These are phyloP conservation scores for Picus viridis DNA, from an alignment of 2,797 vertebrate genomes.

Conservation along the genomic window DNA sequence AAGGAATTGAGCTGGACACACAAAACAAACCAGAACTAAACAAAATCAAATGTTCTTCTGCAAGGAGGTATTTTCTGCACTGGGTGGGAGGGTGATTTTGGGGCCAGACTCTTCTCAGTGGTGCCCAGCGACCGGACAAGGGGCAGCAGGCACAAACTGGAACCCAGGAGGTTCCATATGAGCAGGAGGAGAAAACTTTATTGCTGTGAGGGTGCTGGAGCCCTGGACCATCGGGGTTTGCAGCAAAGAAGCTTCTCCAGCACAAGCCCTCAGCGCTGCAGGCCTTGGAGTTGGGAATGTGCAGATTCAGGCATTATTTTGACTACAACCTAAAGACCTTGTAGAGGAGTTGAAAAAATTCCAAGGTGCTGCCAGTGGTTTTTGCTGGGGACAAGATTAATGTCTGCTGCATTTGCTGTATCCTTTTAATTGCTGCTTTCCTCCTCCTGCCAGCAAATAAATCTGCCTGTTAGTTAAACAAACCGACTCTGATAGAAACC, in stretches of 20 bases:
- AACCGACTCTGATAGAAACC: slow-evolving; percentile 50
- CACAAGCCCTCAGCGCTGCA: not conserved
- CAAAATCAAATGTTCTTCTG: not conserved
- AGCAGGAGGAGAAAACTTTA: too few relatives aligned
- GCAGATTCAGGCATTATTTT: slow-evolving; percentile 55
- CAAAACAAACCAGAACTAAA: not conserved
- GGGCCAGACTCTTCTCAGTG: too few relatives aligned
- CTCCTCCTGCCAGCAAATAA: slow-evolving; percentile 55
- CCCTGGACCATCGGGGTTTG: not conserved
- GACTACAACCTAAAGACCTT: slow-evolving; percentile 46
- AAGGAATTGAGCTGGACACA: not conserved
- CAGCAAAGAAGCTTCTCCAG: not conserved
- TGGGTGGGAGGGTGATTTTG: not conserved
- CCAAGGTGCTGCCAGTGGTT: slow-evolving; percentile 38
- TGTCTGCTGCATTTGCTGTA: slow-evolving; percentile 35
- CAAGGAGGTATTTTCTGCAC: not conserved
- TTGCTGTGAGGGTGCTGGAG: not conserved
- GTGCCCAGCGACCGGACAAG: too few relatives aligned
- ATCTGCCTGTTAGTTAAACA: slow-evolving; percentile 62
- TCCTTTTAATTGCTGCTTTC: slow-evolving; percentile 56
- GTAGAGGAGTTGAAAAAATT: slow-evolving; percentile 55
- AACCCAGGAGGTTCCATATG: too few relatives aligned
- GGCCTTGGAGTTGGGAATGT: slow-evolving; percentile 15
- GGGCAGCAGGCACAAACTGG: too few relatives aligned
- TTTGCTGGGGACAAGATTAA: slow-evolving; percentile 49